Percentiles rank a stretch among this genome's conserved stretches.
Evolutionary conservation across 2,888 invertebrate genomes (phyloP).

Genomic region (Pseudococcus longispinus): DNA sequence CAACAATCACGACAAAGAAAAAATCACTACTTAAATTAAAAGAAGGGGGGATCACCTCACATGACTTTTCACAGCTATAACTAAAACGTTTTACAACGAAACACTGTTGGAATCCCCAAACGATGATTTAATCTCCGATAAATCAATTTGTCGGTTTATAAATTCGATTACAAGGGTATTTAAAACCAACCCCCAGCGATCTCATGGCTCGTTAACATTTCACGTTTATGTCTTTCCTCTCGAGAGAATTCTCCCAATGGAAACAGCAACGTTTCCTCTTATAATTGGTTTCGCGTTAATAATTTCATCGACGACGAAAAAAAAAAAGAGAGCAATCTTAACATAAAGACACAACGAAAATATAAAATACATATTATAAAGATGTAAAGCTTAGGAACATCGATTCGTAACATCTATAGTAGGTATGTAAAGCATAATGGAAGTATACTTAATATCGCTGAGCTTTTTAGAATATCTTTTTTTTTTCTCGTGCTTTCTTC

Average conservation of each 20-base stretch:
- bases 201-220: background rate
- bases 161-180: background rate
- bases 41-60: background rate
- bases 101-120: background rate
- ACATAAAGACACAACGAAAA: slow-evolving; percentile 25
- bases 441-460: slow-evolving; percentile 23
- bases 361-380: slow-evolving; percentile 13
- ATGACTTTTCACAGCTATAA: too few species aligned
- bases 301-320: background rate
- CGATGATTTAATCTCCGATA: background rate
- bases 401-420: background rate
- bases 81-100: background rate
- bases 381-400: slow-evolving; percentile 39
- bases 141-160: background rate
- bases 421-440: slow-evolving; percentile 14
- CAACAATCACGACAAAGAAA: background rate
- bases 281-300: background rate
- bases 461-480: slow-evolving; percentile 2
- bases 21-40: background rate
- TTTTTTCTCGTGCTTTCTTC: background rate
- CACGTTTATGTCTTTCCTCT: background rate
- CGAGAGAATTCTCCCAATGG: background rate
- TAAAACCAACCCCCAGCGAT: background rate
- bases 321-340: background rate
- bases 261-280: background rate